Evolutionary conservation across 2,888 invertebrate species (phyloP), one percentile per base, ranked within the genome.

Genomic region (Dysmachus trigonus): DNA sequence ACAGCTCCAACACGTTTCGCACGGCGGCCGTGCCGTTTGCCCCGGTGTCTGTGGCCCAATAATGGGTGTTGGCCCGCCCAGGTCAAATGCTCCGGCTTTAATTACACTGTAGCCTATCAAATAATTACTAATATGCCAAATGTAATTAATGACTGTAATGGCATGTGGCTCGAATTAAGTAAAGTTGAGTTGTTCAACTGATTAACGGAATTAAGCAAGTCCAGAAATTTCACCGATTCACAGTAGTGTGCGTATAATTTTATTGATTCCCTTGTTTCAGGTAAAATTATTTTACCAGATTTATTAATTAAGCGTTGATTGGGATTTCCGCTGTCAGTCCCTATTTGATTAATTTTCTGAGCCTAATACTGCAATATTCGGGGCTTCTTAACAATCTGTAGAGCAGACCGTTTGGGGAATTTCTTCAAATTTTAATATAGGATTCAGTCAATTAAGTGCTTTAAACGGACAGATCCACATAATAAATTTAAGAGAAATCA

Each of bases 101-200:
- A 82, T 82, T 82, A 82, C 82, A 82, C 71, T 71, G 82, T 82
- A 53, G 51, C 82, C 82, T 82, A 82, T 62, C 82, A 82, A 82
- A 82, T 82, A 82, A 82, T 82, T 82, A 82, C 82, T 62, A 82
- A 82, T 82, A 71, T 82, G 82, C 82, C 82, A 71, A 82, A 82
- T 71, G 71, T 82, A 82, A 82, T 82, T 82, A 82, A 82, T 82
- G 79, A 51, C 47, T 76, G 35, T 76, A 62, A 62, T 62, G 62
- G 62, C 76, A 76, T 76, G 76, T 76, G 76, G 76, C 38, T 35
- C 35, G 38, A 76, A 76, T 76, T 76, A 76, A 76, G 74, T 74
- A 74, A 74, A 33, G 76, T 33, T 35, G 76, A 62, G 62, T 62
- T 62, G 62, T 62, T 62, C 62, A 62, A 62, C 62, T 62, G 62